Percentiles rank a stretch among this genome's conserved stretches.
These are phyloP conservation scores for Thamnophis elegans DNA, from an alignment of 2,797 vertebrate species.

Conservation along the genomic window DNA sequence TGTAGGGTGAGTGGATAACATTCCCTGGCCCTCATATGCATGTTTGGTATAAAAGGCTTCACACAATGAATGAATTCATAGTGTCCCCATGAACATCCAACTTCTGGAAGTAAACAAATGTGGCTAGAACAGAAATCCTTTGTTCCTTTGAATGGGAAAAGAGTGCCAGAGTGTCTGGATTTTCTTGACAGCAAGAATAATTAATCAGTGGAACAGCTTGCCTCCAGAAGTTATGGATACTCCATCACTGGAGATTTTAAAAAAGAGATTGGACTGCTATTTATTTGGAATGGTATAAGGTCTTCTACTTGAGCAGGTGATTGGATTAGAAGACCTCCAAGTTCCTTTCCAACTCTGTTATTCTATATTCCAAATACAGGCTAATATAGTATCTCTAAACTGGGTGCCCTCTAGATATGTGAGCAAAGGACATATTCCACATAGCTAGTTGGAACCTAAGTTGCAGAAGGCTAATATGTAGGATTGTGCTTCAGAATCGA, in stretches of 20 bases:
- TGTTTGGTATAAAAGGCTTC: neutral
- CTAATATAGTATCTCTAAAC: neutral
- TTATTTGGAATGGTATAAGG: neutral
- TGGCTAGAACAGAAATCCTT: neutral
- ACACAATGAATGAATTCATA: neutral
- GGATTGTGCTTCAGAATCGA: neutral
- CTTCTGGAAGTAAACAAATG: neutral
- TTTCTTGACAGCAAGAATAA: neutral
- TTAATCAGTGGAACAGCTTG: neutral
- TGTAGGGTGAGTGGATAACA: neutral
- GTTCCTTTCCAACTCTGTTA: neutral
- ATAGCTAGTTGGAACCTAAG: neutral
- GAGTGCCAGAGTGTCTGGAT: neutral
- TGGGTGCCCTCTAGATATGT: neutral
- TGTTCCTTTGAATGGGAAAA: neutral
- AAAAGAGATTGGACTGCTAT: neutral
- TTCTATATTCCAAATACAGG: neutral
- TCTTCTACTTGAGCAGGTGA: neutral
- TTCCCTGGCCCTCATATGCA: neutral
- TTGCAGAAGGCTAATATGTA: neutral
- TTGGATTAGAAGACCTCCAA: neutral
- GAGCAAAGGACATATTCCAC: neutral
- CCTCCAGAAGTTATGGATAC: neutral
- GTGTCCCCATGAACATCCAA: neutral
- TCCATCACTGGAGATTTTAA: neutral